Percentiles rank a stretch among this genome's conserved stretches.
phyloP scores from a whole-genome alignment of 2,888 invertebrate genomes.

The Drosophila prostipennis region DNA sequence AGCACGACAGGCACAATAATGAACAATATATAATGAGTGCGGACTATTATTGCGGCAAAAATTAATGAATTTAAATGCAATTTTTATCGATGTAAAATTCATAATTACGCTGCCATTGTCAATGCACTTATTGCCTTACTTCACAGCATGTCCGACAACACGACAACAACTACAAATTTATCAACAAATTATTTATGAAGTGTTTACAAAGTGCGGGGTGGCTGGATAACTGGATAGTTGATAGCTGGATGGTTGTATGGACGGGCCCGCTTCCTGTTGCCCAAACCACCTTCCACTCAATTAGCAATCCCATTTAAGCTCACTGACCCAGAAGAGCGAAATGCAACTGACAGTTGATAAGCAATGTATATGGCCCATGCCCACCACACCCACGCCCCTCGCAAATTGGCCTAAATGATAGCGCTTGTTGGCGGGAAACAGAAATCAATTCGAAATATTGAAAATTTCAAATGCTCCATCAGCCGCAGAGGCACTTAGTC shows the following conservation, averaged over 20 bases:
- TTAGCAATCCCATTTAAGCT: conserved; percentile 45
- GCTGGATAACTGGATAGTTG: conserved; percentile 1
- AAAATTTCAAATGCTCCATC: conserved; percentile 42
- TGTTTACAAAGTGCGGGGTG: conserved; percentile 44
- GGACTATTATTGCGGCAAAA: conserved; percentile 55
- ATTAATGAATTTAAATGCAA: conserved; percentile 64
- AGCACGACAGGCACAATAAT: conserved; percentile 55
- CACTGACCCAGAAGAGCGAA: conserved; percentile 38
- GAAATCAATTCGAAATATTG: conserved; percentile 68
- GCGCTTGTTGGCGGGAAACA: conserved; percentile 43
- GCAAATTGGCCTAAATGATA: conserved; percentile 58
- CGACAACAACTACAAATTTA: conserved; percentile 39
- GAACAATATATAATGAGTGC: conserved; percentile 62
- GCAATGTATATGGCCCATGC: conserved; percentile 15
- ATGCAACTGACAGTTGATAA: conserved; percentile 58
- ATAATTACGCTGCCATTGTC: conserved; percentile 72
- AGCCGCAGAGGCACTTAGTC: conserved; percentile 47
- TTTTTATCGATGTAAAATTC: conserved; percentile 71
- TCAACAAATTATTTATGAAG: conserved; percentile 67
- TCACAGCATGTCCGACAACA: conserved; percentile 35
- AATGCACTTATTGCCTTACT: conserved; percentile 47
- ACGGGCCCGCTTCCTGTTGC: conserved; percentile 24
- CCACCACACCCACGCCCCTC: neutral
- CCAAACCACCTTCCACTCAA: conserved; percentile 41
- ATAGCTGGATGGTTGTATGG: conserved; percentile 1